These are phyloP conservation scores for Acridotheres tristis DNA, from an alignment of 2,797 vertebrate genomes.

Conservation along the genomic window DNA sequence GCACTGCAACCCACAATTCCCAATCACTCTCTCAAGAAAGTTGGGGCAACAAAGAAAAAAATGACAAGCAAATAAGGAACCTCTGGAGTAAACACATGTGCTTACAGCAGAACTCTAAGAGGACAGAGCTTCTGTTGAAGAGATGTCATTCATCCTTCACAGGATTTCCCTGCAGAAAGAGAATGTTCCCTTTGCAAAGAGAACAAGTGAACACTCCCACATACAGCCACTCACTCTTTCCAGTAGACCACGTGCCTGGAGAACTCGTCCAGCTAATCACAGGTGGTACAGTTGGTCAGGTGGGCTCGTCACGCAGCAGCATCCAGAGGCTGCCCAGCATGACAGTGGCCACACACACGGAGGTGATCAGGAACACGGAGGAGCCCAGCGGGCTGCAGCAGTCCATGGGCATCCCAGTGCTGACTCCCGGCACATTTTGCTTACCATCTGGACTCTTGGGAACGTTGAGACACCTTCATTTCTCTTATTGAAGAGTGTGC, in stretches of 20 bases:
- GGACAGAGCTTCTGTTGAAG: not conserved
- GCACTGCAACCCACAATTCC: not conserved
- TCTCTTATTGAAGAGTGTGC: constrained; percentile 51
- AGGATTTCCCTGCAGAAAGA: not conserved
- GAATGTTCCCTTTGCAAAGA: not conserved
- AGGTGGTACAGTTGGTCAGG: not conserved
- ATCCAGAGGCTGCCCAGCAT: constrained; percentile 5
- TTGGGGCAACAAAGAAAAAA: not conserved
- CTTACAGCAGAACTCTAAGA: not conserved
- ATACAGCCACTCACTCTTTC: not conserved
- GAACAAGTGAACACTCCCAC: not conserved
- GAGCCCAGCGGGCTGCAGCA: not conserved
- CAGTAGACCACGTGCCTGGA: not conserved
- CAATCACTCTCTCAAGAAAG: not conserved
- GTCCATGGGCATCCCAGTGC: not conserved
- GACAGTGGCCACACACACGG: not conserved
- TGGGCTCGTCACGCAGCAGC: not conserved
- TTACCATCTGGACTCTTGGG: constrained; percentile 67
- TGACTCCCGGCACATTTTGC: constrained; percentile 8
- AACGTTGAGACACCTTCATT: constrained; percentile 69
- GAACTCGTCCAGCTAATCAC: not conserved
- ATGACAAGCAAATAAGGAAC: not conserved
- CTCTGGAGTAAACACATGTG: not conserved
- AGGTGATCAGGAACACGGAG: not conserved
- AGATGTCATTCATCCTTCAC: not conserved